A percentile compares a stretch with the other conserved stretches of the same genome.
phyloP scores from a whole-genome alignment of 2,113 vertebrate species.

The Dipodomys stephensi region DNA sequence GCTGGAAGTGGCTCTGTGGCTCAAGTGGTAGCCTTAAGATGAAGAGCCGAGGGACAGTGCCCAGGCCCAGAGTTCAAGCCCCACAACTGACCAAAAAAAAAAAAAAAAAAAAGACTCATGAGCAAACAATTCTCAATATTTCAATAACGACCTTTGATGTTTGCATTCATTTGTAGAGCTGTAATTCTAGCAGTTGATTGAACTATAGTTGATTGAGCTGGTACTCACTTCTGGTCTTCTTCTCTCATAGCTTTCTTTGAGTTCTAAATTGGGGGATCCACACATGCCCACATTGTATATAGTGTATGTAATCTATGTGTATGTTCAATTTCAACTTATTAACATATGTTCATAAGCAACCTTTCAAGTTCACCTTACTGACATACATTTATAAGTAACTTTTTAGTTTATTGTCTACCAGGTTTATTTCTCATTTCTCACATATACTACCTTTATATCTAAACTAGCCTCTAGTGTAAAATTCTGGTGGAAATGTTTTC shows the following conservation, averaged over 20 bases:
- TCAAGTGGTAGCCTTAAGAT: too few species aligned
- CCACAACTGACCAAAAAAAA: too few species aligned
- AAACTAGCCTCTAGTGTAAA: constrained; percentile 21
- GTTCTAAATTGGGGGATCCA: not conserved
- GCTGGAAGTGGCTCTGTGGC: too few species aligned
- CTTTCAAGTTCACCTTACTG: not conserved
- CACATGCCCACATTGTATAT: not conserved
- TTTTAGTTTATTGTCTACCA: not conserved
- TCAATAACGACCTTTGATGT: not conserved
- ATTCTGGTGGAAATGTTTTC: constrained; percentile 31
- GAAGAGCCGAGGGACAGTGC: too few species aligned
- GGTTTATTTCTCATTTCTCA: constrained; percentile 2
- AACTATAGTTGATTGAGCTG: not conserved
- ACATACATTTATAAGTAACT: not conserved
- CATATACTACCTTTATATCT: not conserved
- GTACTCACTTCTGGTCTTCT: not conserved
- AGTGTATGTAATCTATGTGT: not conserved
- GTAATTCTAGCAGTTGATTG: constrained; percentile 26
- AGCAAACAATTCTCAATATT: constrained; percentile 16
- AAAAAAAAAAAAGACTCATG: not conserved
- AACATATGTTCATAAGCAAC: too few species aligned
- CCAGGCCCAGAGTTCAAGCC: too few species aligned
- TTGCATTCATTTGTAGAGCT: not conserved
- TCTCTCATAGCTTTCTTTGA: not conserved
- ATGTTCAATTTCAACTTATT: not conserved